These are phyloP conservation scores for Astatotilapia flaviijosephi DNA, from an alignment of 2,113 vertebrate genomes.

Conservation along the genomic window DNA sequence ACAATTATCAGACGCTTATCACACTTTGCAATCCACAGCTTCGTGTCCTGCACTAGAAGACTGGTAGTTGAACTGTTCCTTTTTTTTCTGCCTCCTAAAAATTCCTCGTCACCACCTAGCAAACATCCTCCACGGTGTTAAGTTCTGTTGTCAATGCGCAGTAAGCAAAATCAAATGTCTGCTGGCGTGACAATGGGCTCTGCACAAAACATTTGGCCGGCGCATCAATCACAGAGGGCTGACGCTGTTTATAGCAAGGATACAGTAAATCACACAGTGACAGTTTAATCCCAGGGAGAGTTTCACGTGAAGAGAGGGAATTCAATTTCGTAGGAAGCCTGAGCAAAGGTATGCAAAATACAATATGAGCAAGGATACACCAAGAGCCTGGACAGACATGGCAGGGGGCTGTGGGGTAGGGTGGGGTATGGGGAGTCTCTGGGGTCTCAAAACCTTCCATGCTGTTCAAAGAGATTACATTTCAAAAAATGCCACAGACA, in stretches of 20 bases:
- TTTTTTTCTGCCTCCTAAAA: not conserved
- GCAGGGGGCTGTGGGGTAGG: not conserved
- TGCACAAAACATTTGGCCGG: slow-evolving; percentile 7
- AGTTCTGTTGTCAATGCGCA: not conserved
- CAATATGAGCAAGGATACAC: slow-evolving; percentile 3
- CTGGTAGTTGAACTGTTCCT: not conserved
- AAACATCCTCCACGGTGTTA: not conserved
- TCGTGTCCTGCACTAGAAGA: not conserved
- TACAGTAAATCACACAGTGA: slow-evolving; percentile 52
- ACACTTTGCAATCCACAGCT: not conserved
- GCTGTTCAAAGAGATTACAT: slow-evolving; percentile 64
- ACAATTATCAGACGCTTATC: not conserved
- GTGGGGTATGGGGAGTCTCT: slow-evolving; percentile 24
- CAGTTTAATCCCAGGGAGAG: slow-evolving; percentile 41
- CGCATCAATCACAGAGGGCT: slow-evolving; percentile 18
- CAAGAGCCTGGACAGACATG: not conserved
- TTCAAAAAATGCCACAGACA: slow-evolving; percentile 68
- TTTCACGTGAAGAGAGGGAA: slow-evolving; percentile 54
- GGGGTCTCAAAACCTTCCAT: slow-evolving; percentile 60
- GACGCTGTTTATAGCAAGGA: slow-evolving; percentile 27
- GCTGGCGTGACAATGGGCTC: slow-evolving; percentile 16
- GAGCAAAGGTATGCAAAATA: slow-evolving; percentile 54
- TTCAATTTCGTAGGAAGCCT: slow-evolving; percentile 47
- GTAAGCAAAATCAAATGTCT: slow-evolving; percentile 27
- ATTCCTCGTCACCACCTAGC: not conserved